Percentiles rank a stretch among this genome's conserved stretches.
These are phyloP conservation scores for Dicerorhinus sumatrensis DNA, from an alignment of 2,113 vertebrate species.

Conservation along the genomic window DNA sequence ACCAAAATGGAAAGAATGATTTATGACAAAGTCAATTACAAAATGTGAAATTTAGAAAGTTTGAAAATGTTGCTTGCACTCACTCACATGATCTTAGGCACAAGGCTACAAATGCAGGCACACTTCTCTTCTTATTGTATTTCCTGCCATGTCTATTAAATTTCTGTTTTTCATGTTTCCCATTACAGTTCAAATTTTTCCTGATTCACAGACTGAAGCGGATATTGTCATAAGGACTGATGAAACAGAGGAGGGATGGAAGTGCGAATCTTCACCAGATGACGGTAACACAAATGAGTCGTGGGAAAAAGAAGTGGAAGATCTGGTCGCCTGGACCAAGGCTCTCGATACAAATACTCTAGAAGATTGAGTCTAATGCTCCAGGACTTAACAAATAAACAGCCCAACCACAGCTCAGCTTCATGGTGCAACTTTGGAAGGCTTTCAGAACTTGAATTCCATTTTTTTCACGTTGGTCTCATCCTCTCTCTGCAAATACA, in stretches of 20 bases:
- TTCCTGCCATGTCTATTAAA: neutral
- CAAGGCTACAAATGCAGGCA: neutral
- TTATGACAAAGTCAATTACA: neutral
- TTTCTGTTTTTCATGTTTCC: slow-evolving; percentile 34
- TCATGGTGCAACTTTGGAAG: neutral
- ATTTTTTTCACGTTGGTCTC: neutral
- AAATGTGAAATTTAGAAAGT: neutral
- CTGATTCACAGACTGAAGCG: neutral
- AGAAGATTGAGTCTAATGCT: slow-evolving; percentile 1
- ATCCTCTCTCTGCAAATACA: neutral
- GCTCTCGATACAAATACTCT: slow-evolving; percentile 54
- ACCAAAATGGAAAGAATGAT: neutral
- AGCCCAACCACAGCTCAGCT: neutral
- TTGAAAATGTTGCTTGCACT: neutral
- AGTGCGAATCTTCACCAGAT: fast-evolving
- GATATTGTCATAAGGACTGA: neutral
- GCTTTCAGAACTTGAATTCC: neutral
- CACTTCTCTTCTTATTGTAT: neutral
- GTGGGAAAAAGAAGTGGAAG: slow-evolving; percentile 79
- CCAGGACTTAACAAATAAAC: neutral
- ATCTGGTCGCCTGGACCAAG: slow-evolving; percentile 77
- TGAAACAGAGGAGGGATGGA: fast-evolving
- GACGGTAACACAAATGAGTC: neutral
- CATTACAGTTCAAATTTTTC: neutral
- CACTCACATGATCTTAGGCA: neutral